Conservation (phyloP, 1,140 invertebrate genomes). For the Sinella curviseta region DNA sequence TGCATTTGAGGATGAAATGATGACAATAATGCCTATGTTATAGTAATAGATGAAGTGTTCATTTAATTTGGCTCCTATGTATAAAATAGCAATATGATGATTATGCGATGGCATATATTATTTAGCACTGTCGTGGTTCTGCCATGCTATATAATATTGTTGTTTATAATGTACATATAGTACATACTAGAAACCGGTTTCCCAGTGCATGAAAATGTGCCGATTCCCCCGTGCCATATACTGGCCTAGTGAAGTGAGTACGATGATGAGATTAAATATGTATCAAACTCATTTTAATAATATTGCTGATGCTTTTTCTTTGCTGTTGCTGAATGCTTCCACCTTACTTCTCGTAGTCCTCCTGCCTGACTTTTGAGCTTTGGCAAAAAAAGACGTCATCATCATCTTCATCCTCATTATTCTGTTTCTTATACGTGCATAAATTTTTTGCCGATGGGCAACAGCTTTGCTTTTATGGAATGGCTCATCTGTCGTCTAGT, state of each 20-base stretch:
- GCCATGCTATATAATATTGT: too few relatives aligned
- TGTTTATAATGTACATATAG: too few relatives aligned
- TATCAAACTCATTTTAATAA: conserved; percentile 25
- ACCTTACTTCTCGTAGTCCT: not conserved
- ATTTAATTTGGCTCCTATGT: too few relatives aligned
- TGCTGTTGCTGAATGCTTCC: not conserved
- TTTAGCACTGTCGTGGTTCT: too few relatives aligned
- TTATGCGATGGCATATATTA: too few relatives aligned
- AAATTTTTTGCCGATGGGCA: not conserved
- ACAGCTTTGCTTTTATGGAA: conserved; percentile 20
- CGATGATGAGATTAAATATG: conserved; percentile 21
- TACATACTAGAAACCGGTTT: conserved; percentile 27
- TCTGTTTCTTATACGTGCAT: not conserved
- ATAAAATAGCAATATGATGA: too few relatives aligned
- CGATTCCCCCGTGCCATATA: conserved; percentile 22
- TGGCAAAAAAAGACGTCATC: conserved; percentile 6
- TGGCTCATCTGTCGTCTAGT: conserved; percentile 1
- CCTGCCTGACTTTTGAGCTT: not conserved
- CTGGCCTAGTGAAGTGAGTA: conserved; percentile 3
- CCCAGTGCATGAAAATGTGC: conserved; percentile 16
- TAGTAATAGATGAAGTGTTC: too few relatives aligned
- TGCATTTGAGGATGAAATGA: too few relatives aligned
- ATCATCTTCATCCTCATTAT: not conserved
- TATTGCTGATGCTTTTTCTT: not conserved
- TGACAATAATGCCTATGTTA: too few relatives aligned